phyloP scores from a whole-genome alignment of 2,113 vertebrate genomes.

The Eulemur macaco region DNA sequence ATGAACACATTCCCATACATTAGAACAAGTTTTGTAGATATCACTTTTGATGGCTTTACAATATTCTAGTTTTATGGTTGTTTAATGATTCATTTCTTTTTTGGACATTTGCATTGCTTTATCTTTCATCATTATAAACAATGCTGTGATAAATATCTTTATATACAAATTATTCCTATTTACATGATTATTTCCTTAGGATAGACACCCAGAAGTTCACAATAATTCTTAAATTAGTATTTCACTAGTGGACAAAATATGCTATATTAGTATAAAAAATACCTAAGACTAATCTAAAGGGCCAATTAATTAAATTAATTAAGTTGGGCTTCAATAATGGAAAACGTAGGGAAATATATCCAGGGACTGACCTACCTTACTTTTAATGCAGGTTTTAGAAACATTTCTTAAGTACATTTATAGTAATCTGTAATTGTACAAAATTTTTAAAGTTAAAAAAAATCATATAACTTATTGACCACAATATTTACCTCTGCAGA shows the following conservation, averaged over 20 bases:
- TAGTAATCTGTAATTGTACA: not conserved
- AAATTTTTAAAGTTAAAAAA: not conserved
- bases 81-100: not conserved
- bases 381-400: not conserved
- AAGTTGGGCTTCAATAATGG: not conserved
- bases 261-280: not conserved
- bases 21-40: not conserved
- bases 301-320: not conserved
- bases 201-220: not conserved
- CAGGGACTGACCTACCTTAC: not conserved
- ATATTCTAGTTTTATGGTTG: not conserved
- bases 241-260: slow-evolving; percentile 10
- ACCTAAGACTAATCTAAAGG: not conserved
- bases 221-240: not conserved
- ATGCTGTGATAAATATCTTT: not conserved
- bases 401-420: not conserved
- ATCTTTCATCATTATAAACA: not conserved
- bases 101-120: not conserved
- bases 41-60: not conserved
- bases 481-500: not conserved
- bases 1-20: not conserved
- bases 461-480: not conserved
- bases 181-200: not conserved
- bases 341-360: not conserved
- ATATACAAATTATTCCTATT: not conserved